Conservation (phyloP, 2,113 vertebrate species). For the Cebus imitator region DNA sequence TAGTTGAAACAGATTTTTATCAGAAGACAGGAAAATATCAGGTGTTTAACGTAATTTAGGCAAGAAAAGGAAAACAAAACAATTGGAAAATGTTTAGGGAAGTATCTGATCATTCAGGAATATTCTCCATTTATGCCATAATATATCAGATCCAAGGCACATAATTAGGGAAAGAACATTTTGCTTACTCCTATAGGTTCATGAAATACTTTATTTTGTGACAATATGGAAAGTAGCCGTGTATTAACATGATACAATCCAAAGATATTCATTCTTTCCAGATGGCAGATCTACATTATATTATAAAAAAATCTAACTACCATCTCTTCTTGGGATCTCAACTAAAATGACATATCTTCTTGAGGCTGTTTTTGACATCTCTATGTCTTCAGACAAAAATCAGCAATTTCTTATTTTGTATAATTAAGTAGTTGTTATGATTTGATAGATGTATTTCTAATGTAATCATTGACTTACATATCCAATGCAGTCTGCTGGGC, state of each 20-base stretch:
- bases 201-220: neutral
- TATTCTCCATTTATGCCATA: neutral
- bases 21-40: neutral
- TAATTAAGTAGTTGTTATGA: neutral
- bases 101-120: neutral
- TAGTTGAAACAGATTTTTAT: neutral
- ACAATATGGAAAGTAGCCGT: neutral
- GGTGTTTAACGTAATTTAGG: neutral
- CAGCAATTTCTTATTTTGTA: neutral
- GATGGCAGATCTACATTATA: neutral
- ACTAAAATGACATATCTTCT: neutral
- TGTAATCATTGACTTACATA: neutral
- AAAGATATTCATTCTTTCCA: neutral
- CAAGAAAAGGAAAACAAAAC: neutral
- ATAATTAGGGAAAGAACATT: neutral
- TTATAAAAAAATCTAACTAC: neutral
- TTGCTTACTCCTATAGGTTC: neutral
- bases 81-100: neutral
- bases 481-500: neutral
- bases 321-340: neutral
- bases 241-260: neutral
- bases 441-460: neutral
- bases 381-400: neutral
- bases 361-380: neutral
- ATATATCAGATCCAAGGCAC: neutral